Base-by-base conservation (phyloP, 2,888 invertebrate genomes). In the Zygothrica quintamaculata region DNA sequence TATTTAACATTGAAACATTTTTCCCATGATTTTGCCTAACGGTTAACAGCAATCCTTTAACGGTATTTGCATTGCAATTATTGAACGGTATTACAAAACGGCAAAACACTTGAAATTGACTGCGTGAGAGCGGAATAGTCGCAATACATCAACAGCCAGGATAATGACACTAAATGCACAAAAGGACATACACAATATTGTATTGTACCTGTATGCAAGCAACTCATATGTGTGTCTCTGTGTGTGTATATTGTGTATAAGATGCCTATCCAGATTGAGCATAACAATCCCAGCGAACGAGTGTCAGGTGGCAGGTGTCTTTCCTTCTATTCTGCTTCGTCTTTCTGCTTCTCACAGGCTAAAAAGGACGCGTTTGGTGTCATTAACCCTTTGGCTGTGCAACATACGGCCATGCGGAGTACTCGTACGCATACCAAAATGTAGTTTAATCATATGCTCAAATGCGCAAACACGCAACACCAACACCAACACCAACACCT, bases 391-490 rank as follows among this genome's bases (percentile, higher is more conserved):
- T 68, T 36, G 66, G 36, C 26, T 2, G 18, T 36, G 52, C 46
- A 56, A 59, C 59, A 56, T 36, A 18, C 47, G 25, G 43, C 34
- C 47, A 36, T 22, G 5, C 18, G 18, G 18, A 22, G 29, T 1
- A n/a, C 29, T 29, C 12, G 34, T 25, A 15, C 57, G 69, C 77
- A 74, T 64, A 55, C 36, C 61, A 50, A 82, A 87, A 85, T 82
- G 86, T 87, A 82, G 86, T 85, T 73, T 82, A 82, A 82, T 85
- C 76, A 81, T 84, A 80, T 87, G 84, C 87, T 77, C 77, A 81
- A 74, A 87, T 81, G 87, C 80, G 74, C 81, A 80, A 81, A 84
- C 87, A 81, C 74, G 87, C 67, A 76, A 69, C 79, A 77, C 71
- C 84, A 65, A 76, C 65, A 70, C 52, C 16, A 8, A 37, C 26